Base-by-base conservation (phyloP, 2,888 invertebrate species). In the Monopis laevigella region DNA sequence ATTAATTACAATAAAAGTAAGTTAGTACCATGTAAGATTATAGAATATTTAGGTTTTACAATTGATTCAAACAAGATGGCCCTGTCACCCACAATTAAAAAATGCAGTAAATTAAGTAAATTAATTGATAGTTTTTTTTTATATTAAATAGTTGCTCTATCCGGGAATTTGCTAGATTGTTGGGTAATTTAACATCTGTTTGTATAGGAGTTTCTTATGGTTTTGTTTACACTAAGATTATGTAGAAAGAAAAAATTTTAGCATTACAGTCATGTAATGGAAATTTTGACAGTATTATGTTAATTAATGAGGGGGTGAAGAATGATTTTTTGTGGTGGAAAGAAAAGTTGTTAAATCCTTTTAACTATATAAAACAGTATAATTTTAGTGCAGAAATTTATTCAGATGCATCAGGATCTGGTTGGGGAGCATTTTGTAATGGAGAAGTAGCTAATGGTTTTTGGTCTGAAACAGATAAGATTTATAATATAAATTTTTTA, bases 1-100 rank as follows among this genome's bases (percentile, higher is more conserved):
- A 41, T 48, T 7, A 48, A 46, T 10, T 11, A 29, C 13, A 39
- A 44, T 2, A 48, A 46, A 38, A 39, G 45, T 27, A 18, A n/a
- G 1, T 12, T 46, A 3, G 14, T 5, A n/a, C 44, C 46, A 5
- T 19, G 2, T 3, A 13, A 45, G 13, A 11, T 8, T 8, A 46
- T 45, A 17, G 41, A 39, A 38, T 48, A 34, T 24, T 40, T 46
- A 39, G 43, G 44, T 1, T 42, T 44, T 17, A 24, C 21, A 7
- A 16, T 45, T 26, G 40, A 48, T 29, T 43, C 45, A 11, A 13
- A 19, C 19, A 40, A 30, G 5, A 2, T 40, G 17, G 8, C 34
- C 11, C 17, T 34, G 14, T n/a, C 8, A 7, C 34, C 17, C 7
- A 34, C 34, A n/a, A 4, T 16, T 8, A 34, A 34, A 16, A 34